These are phyloP conservation scores for Clarias fuscus DNA, from an alignment of 2,797 vertebrate species.

Conservation along the genomic window DNA sequence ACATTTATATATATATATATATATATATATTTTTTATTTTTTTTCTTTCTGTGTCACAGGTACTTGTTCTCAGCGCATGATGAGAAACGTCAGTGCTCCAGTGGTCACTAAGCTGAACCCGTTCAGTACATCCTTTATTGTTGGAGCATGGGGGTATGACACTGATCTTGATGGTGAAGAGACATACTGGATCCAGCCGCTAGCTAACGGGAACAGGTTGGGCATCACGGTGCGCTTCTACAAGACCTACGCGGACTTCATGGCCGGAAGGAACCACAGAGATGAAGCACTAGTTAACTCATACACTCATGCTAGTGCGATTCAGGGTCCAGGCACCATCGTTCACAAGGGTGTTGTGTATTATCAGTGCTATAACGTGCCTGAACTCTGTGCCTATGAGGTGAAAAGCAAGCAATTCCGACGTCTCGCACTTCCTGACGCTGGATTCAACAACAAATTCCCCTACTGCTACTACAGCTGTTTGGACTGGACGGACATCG, in stretches of 20 bases:
- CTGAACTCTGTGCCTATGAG: slow-evolving; percentile 71
- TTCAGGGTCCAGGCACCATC: slow-evolving; percentile 70
- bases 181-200: slow-evolving; percentile 69
- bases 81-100: slow-evolving; percentile 66
- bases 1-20: no score
- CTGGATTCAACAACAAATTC: slow-evolving; percentile 67
- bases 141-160: slow-evolving; percentile 74
- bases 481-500: slow-evolving; percentile 65
- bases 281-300: slow-evolving; percentile 61
- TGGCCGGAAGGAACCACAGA: slow-evolving; percentile 58
- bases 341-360: slow-evolving; percentile 66
- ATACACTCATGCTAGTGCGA: slow-evolving; percentile 41
- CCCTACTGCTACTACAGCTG: slow-evolving; percentile 76
- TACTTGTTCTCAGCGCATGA: slow-evolving; percentile 64
- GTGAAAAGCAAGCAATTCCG: slow-evolving; percentile 54
- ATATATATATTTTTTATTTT: no score
- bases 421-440: slow-evolving; percentile 60
- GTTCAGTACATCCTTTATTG: slow-evolving; percentile 54
- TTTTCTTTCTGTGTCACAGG: slow-evolving; percentile 38
- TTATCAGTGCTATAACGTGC: slow-evolving; percentile 67
- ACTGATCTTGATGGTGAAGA: slow-evolving; percentile 37
- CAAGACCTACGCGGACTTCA: slow-evolving; percentile 65
- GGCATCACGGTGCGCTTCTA: slow-evolving; percentile 66
- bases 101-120: slow-evolving; percentile 65
- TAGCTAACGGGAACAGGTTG: slow-evolving; percentile 55